Evolutionary conservation across 2,113 vertebrate species (phyloP).

Genomic region (Spea multiplicata): DNA sequence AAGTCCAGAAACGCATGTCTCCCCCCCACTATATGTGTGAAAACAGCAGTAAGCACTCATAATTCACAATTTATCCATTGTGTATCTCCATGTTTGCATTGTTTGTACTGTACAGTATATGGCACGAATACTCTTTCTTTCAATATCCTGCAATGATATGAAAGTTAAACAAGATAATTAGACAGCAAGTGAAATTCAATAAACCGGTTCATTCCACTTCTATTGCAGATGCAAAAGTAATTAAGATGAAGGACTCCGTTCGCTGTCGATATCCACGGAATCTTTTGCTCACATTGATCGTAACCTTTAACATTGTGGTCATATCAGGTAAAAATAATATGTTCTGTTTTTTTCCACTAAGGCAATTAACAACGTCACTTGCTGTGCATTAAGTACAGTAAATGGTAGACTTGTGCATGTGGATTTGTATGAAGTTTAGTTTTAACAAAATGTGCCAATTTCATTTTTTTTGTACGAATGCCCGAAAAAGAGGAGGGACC

Average conservation of each 20-base stretch:
- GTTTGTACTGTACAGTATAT: background rate
- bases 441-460: too few species aligned
- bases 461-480: too few species aligned
- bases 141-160: conserved; percentile 40
- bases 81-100: background rate
- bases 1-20: too few species aligned
- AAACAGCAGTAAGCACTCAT: background rate
- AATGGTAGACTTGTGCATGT: too few species aligned
- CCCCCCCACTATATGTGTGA: background rate
- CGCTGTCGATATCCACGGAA: background rate
- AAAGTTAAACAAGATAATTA: conserved; percentile 33
- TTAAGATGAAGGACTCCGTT: conserved; percentile 19
- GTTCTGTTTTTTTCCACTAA: background rate
- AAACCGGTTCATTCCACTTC: background rate
- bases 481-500: too few species aligned
- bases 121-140: conserved; percentile 3
- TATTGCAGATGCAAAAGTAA: conserved; percentile 30
- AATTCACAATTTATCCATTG: background rate
- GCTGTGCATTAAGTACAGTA: too few species aligned
- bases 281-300: conserved; percentile 1
- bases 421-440: too few species aligned
- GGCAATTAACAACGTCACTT: too few species aligned
- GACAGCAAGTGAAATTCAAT: conserved; percentile 8
- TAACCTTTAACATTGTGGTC: background rate
- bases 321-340: conserved; percentile 27